Evolutionary conservation across 2,888 invertebrate species (phyloP).

Genomic region (Synanthedon vespiformis): DNA sequence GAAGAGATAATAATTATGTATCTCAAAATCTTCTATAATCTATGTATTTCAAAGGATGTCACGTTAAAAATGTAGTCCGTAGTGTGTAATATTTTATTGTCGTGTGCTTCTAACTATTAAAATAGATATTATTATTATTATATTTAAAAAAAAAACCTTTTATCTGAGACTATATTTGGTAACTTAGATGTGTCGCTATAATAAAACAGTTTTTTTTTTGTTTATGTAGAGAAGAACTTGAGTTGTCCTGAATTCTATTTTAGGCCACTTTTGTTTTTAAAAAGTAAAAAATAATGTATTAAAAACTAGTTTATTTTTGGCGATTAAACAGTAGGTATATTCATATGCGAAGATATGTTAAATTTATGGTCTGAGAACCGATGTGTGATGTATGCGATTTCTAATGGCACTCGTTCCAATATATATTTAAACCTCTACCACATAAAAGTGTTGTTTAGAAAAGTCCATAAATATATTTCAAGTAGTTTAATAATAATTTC

Average conservation of each 20-base stretch:
- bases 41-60: not conserved
- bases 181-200: not conserved
- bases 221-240: too few species aligned
- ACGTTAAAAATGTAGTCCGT: constrained; percentile 5
- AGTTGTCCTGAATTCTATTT: not conserved
- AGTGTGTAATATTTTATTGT: constrained; percentile 5
- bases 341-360: constrained; percentile 11
- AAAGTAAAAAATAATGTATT: too few species aligned
- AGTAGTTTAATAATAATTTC: too few species aligned
- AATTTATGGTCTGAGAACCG: constrained; percentile 12
- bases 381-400: constrained; percentile 5
- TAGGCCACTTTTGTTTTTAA: not conserved
- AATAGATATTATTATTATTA: not conserved
- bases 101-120: constrained; percentile 1
- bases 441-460: too few species aligned
- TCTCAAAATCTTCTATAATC: too few species aligned
- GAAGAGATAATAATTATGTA: too few species aligned
- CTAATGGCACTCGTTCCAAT: constrained; percentile 14
- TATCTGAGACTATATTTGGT: not conserved
- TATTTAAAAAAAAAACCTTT: not conserved
- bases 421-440: too few species aligned
- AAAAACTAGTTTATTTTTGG: not conserved
- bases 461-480: too few species aligned
- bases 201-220: not conserved
- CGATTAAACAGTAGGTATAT: not conserved